A percentile compares a stretch with the other conserved stretches of the same genome.
Conservation (phyloP, 2,113 vertebrate genomes). For the Cephalopholis sonnerati region DNA sequence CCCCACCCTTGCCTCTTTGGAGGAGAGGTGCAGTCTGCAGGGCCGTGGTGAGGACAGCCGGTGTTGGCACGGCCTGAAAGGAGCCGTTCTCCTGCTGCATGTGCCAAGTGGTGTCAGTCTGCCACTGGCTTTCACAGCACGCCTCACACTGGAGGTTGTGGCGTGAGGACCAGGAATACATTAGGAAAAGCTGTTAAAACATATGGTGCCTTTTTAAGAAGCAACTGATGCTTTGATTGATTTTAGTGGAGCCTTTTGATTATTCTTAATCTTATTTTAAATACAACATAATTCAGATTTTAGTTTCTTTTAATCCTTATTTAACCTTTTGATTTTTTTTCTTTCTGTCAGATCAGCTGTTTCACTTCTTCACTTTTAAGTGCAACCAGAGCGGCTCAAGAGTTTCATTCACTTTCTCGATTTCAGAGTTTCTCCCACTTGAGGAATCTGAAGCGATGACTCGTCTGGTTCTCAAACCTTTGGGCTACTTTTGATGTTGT, state of each 20-base stretch:
- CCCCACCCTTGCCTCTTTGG: constrained; percentile 18
- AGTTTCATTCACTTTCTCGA: constrained; percentile 24
- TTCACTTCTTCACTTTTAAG: not conserved
- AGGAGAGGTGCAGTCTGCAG: constrained; percentile 33
- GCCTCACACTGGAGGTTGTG: constrained; percentile 59
- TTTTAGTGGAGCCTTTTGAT: constrained; percentile 29
- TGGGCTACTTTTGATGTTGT: constrained; percentile 54
- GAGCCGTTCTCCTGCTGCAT: constrained; percentile 52
- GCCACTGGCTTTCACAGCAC: constrained; percentile 64
- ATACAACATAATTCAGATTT: not conserved
- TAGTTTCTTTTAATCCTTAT: not conserved
- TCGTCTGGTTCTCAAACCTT: constrained; percentile 45
- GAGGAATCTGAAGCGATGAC: constrained; percentile 42
- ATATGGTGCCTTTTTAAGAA: constrained; percentile 64
- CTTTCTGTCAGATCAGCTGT: not conserved
- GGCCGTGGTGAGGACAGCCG: constrained; percentile 49
- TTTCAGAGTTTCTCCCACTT: constrained; percentile 5
- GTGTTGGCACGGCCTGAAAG: constrained; percentile 75
- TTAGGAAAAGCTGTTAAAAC: constrained; percentile 69
- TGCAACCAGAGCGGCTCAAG: too few species aligned
- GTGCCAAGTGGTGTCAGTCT: constrained; percentile 81
- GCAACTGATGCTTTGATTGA: constrained; percentile 46
- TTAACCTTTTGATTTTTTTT: not conserved
- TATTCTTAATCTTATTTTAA: constrained; percentile 30
- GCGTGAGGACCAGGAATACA: constrained; percentile 58